These are phyloP conservation scores for Perizoma affinitatum DNA, from an alignment of 2,888 invertebrate species.

Conservation along the genomic window DNA sequence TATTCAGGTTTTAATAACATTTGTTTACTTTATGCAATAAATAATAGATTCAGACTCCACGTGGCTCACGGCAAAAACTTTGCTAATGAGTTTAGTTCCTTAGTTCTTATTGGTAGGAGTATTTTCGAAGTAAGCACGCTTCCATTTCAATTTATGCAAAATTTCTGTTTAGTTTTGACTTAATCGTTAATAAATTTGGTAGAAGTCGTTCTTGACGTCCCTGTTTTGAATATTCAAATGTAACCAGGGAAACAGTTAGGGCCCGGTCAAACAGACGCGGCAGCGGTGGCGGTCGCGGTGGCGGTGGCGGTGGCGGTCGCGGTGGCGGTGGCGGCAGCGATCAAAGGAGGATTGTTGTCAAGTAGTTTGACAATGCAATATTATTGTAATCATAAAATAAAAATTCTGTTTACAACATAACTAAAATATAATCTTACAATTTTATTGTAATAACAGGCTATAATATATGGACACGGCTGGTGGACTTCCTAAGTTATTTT, in stretches of 20 bases:
- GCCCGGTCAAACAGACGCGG: too few species aligned
- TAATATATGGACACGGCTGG: too few species aligned
- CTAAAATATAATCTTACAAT: too few species aligned
- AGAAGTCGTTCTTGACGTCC: conserved; percentile 14
- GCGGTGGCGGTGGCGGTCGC: background rate
- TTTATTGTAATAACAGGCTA: too few species aligned
- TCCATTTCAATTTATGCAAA: conserved; percentile 30
- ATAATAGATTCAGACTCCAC: conserved; percentile 6
- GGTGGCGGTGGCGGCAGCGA: too few species aligned
- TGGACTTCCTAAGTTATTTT: too few species aligned
- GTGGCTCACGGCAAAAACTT: conserved; percentile 35
- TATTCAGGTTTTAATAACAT: background rate
- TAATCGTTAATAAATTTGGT: conserved; percentile 29
- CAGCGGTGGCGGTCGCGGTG: background rate
- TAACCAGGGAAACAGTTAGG: conserved; percentile 10
- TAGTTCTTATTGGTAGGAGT: conserved; percentile 35
- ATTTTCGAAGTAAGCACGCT: conserved; percentile 37
- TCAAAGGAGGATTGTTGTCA: too few species aligned
- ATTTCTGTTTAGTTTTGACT: conserved; percentile 27
- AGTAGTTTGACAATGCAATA: too few species aligned
- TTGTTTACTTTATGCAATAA: conserved; percentile 8
- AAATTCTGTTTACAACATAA: too few species aligned
- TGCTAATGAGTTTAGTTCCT: conserved; percentile 44
- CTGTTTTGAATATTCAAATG: conserved; percentile 28
- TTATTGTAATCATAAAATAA: too few species aligned